A percentile compares a stretch with the other conserved stretches of the same genome.
Evolutionary conservation across 2,113 vertebrate genomes (phyloP).

Genomic region (Emydura subglobosa): DNA sequence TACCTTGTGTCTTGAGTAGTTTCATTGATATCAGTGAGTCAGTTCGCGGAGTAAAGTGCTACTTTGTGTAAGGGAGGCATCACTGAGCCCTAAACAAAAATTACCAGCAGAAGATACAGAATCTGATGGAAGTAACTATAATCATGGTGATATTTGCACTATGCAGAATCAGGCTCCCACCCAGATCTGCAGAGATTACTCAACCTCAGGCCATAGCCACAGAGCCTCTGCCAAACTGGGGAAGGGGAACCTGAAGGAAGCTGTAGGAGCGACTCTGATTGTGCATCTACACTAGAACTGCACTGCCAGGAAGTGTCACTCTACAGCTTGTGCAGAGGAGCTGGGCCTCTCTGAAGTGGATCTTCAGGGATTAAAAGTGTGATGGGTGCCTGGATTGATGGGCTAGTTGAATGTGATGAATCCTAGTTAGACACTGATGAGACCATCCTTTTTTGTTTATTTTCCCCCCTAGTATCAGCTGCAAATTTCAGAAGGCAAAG

Average conservation of each 20-base stretch:
- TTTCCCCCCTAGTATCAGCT: conserved; percentile 41
- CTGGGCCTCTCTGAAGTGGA: neutral
- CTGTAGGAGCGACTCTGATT: neutral
- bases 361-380: neutral
- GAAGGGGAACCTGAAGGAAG: neutral
- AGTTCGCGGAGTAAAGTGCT: neutral
- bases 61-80: neutral
- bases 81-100: neutral
- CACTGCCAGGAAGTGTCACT: neutral
- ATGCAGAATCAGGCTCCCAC: neutral
- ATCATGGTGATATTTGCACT: neutral
- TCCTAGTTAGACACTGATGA: neutral
- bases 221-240: neutral
- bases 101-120: neutral
- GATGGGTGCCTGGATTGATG: neutral
- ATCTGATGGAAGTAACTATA: neutral
- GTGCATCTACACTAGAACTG: neutral
- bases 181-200: neutral
- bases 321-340: rapidly evolving
- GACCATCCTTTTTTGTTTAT: neutral
- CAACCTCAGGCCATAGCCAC: neutral
- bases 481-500: conserved; percentile 32
- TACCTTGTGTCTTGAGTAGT: neutral
- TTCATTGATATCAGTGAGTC: neutral
- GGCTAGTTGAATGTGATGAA: neutral